Evolutionary conservation across 2,888 invertebrate genomes (phyloP).

Genomic region (Idaea aversata): DNA sequence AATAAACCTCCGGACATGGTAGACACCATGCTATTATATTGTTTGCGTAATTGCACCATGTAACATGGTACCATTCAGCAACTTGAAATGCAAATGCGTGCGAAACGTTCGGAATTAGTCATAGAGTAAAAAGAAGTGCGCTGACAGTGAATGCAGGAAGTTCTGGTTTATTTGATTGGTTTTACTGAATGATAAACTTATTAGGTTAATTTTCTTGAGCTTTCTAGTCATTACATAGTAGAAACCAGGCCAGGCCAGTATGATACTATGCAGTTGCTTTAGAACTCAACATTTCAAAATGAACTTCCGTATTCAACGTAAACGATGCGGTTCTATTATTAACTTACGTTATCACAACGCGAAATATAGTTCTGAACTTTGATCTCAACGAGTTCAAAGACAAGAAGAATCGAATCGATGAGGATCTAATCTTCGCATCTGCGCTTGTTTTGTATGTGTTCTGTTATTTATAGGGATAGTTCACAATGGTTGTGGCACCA

Average conservation of each 20-base stretch:
- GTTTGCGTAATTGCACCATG: conserved; percentile 69
- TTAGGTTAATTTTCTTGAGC: conserved; percentile 9
- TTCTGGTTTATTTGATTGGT: conserved; percentile 19
- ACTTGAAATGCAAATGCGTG: conserved; percentile 64
- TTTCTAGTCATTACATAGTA: too few relatives aligned
- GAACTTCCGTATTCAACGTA: too few relatives aligned
- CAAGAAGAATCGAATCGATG: conserved; percentile 57
- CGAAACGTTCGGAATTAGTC: conserved; percentile 54
- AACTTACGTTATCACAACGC: conserved; percentile 8
- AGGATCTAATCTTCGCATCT: conserved; percentile 71
- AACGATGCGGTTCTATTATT: background rate
- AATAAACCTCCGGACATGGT: conserved; percentile 49
- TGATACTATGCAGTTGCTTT: too few relatives aligned
- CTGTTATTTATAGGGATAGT: conserved; percentile 40
- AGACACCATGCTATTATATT: conserved; percentile 68
- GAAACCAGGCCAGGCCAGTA: too few relatives aligned
- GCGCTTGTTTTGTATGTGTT: conserved; percentile 56
- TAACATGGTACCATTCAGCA: conserved; percentile 49
- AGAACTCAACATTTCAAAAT: too few relatives aligned
- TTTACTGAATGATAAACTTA: conserved; percentile 26
- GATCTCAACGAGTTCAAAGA: conserved; percentile 48
- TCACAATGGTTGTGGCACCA: conserved; percentile 31
- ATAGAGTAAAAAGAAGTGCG: conserved; percentile 35
- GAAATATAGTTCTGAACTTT: conserved; percentile 44
- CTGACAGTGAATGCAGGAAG: conserved; percentile 27